These are phyloP conservation scores for Meliscaeva auricollis DNA, from an alignment of 2,888 invertebrate genomes.

Conservation along the genomic window DNA sequence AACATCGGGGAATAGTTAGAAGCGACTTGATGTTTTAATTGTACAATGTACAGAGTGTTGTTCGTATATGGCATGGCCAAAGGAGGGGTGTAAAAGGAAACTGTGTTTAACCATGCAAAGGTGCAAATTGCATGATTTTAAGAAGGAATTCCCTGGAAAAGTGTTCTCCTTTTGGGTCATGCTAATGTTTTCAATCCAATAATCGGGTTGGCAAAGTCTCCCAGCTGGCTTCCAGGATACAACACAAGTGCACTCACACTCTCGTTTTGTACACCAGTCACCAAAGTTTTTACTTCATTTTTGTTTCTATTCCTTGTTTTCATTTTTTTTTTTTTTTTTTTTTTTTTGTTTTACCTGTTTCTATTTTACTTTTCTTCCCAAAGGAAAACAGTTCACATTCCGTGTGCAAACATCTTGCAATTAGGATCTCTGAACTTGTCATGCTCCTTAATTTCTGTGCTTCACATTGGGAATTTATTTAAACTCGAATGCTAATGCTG, in stretches of 20 bases:
- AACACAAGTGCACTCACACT: conserved; percentile 12
- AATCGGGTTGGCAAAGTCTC: conserved; percentile 26
- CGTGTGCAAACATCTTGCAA: conserved; percentile 69
- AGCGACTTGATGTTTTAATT: conserved; percentile 61
- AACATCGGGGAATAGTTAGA: conserved; percentile 52
- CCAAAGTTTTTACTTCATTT: conserved; percentile 19
- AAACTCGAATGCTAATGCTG: conserved; percentile 33
- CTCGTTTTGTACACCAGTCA: neutral
- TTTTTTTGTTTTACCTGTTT: conserved; percentile 33
- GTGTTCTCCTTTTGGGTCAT: conserved; percentile 49
- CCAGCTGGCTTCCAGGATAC: conserved; percentile 2
- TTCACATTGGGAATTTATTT: conserved; percentile 54
- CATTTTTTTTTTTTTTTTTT: neutral
- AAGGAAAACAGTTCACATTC: conserved; percentile 55
- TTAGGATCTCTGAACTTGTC: conserved; percentile 69
- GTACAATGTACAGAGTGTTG: conserved; percentile 24
- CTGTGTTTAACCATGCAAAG: conserved; percentile 56
- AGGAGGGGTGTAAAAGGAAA: conserved; percentile 16
- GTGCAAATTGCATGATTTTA: conserved; percentile 57
- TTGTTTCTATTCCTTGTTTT: neutral
- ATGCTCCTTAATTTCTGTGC: conserved; percentile 68
- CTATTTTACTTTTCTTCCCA: conserved; percentile 44
- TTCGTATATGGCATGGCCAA: neutral
- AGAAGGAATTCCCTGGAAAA: conserved; percentile 39
- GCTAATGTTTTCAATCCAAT: conserved; percentile 57